phyloP scores from a whole-genome alignment of 2,113 vertebrate species.

The Aix galericulata region DNA sequence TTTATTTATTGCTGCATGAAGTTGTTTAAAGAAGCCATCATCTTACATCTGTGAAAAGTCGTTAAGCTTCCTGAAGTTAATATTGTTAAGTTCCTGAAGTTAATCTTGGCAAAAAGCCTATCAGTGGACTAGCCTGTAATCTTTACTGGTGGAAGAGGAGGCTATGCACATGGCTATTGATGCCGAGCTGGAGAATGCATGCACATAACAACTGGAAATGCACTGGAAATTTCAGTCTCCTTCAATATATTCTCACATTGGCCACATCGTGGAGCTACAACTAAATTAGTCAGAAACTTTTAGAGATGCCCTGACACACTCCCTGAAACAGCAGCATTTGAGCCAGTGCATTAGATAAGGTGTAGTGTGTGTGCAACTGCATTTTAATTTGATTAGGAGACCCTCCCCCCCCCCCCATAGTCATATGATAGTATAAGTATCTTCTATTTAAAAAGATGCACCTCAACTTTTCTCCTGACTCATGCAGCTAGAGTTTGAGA shows the following conservation, averaged over 20 bases:
- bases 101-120: neutral
- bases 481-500: neutral
- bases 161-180: neutral
- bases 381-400: neutral
- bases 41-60: neutral
- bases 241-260: neutral
- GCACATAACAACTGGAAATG: neutral
- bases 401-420: neutral
- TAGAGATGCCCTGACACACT: neutral
- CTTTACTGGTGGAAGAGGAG: neutral
- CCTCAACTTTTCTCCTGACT: neutral
- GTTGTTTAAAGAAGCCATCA: neutral
- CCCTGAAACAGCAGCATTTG: neutral
- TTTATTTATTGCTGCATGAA: neutral
- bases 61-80: neutral
- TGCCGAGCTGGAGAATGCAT: neutral
- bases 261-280: constrained; percentile 70
- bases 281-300: constrained; percentile 30
- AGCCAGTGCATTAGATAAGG: neutral
- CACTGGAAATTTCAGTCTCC: neutral
- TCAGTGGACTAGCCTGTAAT: neutral
- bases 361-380: neutral
- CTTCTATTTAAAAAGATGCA: neutral
- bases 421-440: neutral
- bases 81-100: neutral